Evolutionary conservation across 2,797 vertebrate genomes (phyloP).

Genomic region (Heliangelus exortis): DNA sequence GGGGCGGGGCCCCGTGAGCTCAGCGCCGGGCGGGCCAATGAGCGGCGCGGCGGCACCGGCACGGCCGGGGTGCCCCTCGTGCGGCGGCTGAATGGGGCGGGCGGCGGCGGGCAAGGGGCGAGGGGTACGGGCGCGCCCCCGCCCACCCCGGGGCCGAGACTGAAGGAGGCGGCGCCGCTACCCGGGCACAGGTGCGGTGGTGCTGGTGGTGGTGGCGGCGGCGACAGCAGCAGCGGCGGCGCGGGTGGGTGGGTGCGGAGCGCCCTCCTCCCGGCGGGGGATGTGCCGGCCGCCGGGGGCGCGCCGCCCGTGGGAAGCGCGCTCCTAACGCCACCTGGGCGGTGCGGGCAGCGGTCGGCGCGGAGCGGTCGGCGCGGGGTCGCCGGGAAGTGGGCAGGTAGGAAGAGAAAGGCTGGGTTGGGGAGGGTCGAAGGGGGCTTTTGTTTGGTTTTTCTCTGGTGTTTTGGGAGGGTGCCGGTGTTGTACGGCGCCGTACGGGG

Average conservation of each 20-base stretch:
- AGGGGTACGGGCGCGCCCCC: neutral
- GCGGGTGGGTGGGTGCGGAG: neutral
- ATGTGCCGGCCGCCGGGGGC: slow-evolving; percentile 14
- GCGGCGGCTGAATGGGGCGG: neutral
- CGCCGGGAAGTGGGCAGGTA: neutral
- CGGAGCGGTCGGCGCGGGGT: neutral
- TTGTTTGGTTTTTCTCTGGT: neutral
- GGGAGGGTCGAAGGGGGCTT: neutral
- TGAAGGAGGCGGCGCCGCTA: slow-evolving; percentile 16
- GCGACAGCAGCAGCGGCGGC: neutral
- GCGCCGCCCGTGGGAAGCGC: slow-evolving; percentile 33
- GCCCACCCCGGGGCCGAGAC: neutral
- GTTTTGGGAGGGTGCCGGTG: neutral
- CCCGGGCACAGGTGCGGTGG: slow-evolving; percentile 56
- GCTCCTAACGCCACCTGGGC: slow-evolving; percentile 49
- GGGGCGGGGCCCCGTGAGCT: slow-evolving; percentile 8
- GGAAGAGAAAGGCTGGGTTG: neutral
- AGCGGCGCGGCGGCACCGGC: neutral
- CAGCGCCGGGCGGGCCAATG: slow-evolving; percentile 32
- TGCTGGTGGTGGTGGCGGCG: too few species aligned
- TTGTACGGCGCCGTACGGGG: neutral
- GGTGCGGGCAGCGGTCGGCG: neutral
- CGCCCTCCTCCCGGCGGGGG: slow-evolving; percentile 22
- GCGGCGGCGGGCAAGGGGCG: neutral
- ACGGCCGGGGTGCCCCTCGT: neutral